phyloP scores from a whole-genome alignment of 2,797 vertebrate genomes.

The Sparus aurata region DNA sequence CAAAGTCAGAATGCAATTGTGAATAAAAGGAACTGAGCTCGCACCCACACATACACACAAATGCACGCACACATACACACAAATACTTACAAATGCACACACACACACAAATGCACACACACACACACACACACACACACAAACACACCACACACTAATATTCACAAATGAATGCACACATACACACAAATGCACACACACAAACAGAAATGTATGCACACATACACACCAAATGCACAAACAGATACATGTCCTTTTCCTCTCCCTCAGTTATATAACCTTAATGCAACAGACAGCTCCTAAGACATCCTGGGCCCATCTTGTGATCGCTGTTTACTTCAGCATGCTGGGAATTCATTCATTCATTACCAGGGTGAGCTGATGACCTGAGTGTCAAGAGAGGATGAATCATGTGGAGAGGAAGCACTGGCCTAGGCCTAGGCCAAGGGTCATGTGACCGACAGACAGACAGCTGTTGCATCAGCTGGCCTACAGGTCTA shows the following conservation, averaged over 20 bases:
- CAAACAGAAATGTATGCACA: too few species aligned
- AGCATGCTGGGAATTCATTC: slow-evolving; percentile 70
- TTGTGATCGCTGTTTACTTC: slow-evolving; percentile 71
- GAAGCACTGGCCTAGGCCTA: slow-evolving; percentile 40
- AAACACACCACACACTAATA: too few species aligned
- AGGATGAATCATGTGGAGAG: slow-evolving; percentile 68
- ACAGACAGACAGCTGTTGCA: too few species aligned
- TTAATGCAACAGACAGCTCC: slow-evolving; percentile 79
- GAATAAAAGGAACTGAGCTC: slow-evolving; percentile 59
- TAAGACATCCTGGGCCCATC: slow-evolving; percentile 67
- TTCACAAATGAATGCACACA: too few species aligned
- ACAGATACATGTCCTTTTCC: slow-evolving; percentile 57
- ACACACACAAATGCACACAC: slow-evolving; percentile 23
- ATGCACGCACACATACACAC: slow-evolving; percentile 22
- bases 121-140: slow-evolving; percentile 25
- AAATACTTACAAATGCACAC: too few species aligned
- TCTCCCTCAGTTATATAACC: slow-evolving; percentile 77
- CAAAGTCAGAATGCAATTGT: slow-evolving; percentile 66
- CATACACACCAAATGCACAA: too few species aligned
- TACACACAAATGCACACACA: too few species aligned
- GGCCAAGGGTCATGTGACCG: too few species aligned
- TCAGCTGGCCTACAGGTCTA: too few species aligned
- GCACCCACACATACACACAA: slow-evolving; percentile 37
- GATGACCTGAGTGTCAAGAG: slow-evolving; percentile 71
- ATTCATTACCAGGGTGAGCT: slow-evolving; percentile 74